Evolutionary conservation across 2,797 vertebrate species (phyloP), one percentile per base, ranked within the genome.

Genomic region (Aldrovandia affinis): DNA sequence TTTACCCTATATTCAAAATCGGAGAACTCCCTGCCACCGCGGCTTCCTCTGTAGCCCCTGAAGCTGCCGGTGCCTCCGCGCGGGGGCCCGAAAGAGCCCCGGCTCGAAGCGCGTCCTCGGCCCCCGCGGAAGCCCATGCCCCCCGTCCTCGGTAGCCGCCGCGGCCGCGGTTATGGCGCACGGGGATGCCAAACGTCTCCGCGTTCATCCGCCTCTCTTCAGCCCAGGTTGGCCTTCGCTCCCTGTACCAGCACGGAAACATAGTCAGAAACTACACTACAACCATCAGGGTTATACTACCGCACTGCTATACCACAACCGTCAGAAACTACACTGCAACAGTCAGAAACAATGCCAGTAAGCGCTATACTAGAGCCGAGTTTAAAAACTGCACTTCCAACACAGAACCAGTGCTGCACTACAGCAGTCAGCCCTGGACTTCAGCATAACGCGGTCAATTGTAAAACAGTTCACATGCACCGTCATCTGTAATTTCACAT

Each of bases 1-100:
- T 83, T 96, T 93, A 99, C 98, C 96, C 97, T 96, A 90, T 98
- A 99, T 89, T 99, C 98, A 87, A 98, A 99, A 89, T 99, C 98
- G 18, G 97, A 95, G 91, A 99, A 98, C 86, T 99, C 98, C 52
- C 97, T 94, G 89, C 97, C 98, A 50, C 97, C 97, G 55, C 97
- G 95, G 83, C 96, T 94, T 6, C 97, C 96, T 92, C 98, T 94
- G 93, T 94, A 99, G 0, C 95, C 98, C 83, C 98, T 96, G 92
- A 96, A 99, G 10, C 95, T 90, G 0, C 88, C 89, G 28, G 91
- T 88, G 83, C 96, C 95, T 0, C 94, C 94, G 0, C 94, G 91
- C 1, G 95, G 90, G 0, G 94, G 93, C 7, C 91, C 94, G 3
- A 96, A 96, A n/a, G 90, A 95, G 1, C 96, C 96, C 88, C 98